These are phyloP conservation scores for Theonella swinhoei DNA, from an alignment of 37 sponge, comb jelly and placozoan species.

Conservation along the genomic window DNA sequence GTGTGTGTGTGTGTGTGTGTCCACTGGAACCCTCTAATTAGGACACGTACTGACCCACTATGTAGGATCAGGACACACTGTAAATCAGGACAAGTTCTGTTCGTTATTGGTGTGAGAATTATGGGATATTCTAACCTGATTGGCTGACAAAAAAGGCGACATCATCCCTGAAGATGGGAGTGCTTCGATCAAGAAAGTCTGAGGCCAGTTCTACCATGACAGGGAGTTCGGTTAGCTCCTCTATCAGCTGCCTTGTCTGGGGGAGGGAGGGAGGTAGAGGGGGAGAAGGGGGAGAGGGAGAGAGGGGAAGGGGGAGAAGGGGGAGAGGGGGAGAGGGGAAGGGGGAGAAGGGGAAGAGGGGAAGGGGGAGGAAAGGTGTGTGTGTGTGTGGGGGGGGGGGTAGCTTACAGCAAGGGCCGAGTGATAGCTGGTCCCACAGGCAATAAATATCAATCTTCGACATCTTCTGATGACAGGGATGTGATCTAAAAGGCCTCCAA, in stretches of 20 bases:
- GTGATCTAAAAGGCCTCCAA: conserved; percentile 93
- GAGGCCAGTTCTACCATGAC: conserved; percentile 96
- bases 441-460: conserved; percentile 92
- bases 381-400: not conserved
- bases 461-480: conserved; percentile 82
- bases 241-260: conserved; percentile 91
- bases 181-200: conserved; percentile 96
- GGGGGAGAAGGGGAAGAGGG: not conserved
- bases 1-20: too few relatives aligned
- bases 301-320: not conserved
- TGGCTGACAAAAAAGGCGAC: conserved; percentile 96
- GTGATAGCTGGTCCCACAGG: conserved; percentile 99
- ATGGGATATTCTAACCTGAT: conserved; percentile 66
- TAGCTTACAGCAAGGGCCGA: conserved; percentile 90
- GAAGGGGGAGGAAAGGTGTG: not conserved
- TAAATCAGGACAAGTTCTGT: not conserved
- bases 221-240: conserved; percentile 97
- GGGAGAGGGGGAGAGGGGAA: not conserved
- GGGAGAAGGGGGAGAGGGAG: not conserved
- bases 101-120: not conserved
- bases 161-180: conserved; percentile 99
- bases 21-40: too few relatives aligned
- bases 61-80: too few relatives aligned
- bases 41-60: too few relatives aligned
- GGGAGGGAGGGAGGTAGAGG: not conserved